phyloP scores from a whole-genome alignment of 2,113 vertebrate species.

The Dicrurus megarhynchus region DNA sequence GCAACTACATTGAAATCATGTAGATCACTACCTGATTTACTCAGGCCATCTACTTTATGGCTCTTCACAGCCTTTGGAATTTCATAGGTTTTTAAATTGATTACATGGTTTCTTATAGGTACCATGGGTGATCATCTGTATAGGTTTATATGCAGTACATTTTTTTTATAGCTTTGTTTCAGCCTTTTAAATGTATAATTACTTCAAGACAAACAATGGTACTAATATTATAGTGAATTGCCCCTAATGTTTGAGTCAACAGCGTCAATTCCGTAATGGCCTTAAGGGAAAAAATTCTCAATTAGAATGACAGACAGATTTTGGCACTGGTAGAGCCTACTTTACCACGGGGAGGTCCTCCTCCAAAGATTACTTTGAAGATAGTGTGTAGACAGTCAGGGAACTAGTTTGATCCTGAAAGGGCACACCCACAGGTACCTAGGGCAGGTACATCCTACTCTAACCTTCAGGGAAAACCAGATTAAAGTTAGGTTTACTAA shows the following conservation, averaged over 20 bases:
- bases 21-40: neutral
- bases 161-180: neutral
- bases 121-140: neutral
- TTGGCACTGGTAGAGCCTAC: neutral
- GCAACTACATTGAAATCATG: neutral
- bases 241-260: neutral
- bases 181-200: neutral
- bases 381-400: neutral
- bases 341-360: fast-evolving
- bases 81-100: neutral
- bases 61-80: neutral
- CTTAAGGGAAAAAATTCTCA: neutral
- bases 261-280: neutral
- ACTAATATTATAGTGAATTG: neutral
- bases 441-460: neutral
- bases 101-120: neutral
- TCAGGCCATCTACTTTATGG: neutral
- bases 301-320: neutral
- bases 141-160: neutral
- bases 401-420: neutral
- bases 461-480: neutral
- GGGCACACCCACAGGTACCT: neutral
- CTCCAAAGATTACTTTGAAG: neutral
- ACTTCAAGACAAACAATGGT: neutral
- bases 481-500: neutral